Percentiles rank a stretch among this genome's conserved stretches.
phyloP scores from a whole-genome alignment of 1,140 invertebrate genomes.

The Danaus melanippus region DNA sequence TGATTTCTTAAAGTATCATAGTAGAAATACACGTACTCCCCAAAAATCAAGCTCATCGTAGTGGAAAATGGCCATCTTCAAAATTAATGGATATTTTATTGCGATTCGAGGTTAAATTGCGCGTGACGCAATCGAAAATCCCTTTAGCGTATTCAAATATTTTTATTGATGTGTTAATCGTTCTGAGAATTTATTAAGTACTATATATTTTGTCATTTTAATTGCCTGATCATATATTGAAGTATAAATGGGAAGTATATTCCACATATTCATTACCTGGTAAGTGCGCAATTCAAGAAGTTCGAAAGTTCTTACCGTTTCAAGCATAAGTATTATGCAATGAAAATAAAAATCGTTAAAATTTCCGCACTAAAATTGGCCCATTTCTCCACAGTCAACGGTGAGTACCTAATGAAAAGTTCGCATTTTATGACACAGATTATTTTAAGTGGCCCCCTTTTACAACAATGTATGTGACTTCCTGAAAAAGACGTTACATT shows the following conservation, averaged over 20 bases:
- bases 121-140: conserved; percentile 40
- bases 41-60: conserved; percentile 44
- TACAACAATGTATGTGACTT: conserved; percentile 33
- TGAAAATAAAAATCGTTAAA: conserved; percentile 36
- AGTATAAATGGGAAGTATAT: no score
- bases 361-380: conserved; percentile 43
- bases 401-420: conserved; percentile 52
- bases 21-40: conserved; percentile 27
- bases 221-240: no score
- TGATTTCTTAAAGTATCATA: no score
- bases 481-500: conserved; percentile 26
- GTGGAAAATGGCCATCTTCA: conserved; percentile 62
- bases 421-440: conserved; percentile 49
- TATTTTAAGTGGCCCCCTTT: conserved; percentile 49
- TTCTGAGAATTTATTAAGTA: background rate
- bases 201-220: no score
- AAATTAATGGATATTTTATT: conserved; percentile 69
- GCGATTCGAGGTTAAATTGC: conserved; percentile 60
- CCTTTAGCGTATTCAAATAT: conserved; percentile 20
- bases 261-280: no score
- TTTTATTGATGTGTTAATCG: conserved; percentile 7
- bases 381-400: conserved; percentile 35
- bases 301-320: no score
- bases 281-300: no score
- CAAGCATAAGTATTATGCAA: conserved; percentile 19